Conservation (phyloP, 2,888 invertebrate genomes). For the Sphaeridia pumilis region DNA sequence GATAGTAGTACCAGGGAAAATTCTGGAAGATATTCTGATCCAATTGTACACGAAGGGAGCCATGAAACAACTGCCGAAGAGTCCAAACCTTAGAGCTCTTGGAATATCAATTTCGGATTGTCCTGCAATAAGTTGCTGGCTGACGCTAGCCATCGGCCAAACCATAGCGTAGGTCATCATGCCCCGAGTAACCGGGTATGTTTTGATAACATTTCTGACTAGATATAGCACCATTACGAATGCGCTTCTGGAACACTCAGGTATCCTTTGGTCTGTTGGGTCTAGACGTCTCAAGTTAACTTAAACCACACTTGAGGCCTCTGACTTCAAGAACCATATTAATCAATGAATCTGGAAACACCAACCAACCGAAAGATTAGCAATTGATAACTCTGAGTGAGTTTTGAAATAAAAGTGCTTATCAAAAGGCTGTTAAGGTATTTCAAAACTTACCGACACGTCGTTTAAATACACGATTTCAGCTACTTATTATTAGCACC, state of each 20-base stretch:
- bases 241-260: not conserved
- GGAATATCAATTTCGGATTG: slow-evolving; percentile 40
- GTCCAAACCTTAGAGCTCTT: slow-evolving; percentile 57
- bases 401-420: too few species aligned
- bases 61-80: slow-evolving; percentile 68
- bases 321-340: too few species aligned
- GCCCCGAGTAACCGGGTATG: slow-evolving; percentile 41
- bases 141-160: slow-evolving; percentile 60
- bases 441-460: too few species aligned
- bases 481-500: too few species aligned
- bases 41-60: slow-evolving; percentile 70
- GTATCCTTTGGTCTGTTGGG: too few species aligned
- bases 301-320: too few species aligned
- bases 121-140: slow-evolving; percentile 58
- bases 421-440: too few species aligned
- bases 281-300: too few species aligned
- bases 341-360: too few species aligned
- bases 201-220: slow-evolving; percentile 14
- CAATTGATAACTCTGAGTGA: too few species aligned
- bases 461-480: too few species aligned
- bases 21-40: slow-evolving; percentile 59
- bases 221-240: slow-evolving; percentile 13
- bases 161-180: slow-evolving; percentile 59
- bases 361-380: too few species aligned
- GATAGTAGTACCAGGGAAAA: slow-evolving; percentile 62